Evolutionary conservation across 2,113 vertebrate species (phyloP), one percentile per base, ranked within the genome.

Genomic region (Caranx melampygus): DNA sequence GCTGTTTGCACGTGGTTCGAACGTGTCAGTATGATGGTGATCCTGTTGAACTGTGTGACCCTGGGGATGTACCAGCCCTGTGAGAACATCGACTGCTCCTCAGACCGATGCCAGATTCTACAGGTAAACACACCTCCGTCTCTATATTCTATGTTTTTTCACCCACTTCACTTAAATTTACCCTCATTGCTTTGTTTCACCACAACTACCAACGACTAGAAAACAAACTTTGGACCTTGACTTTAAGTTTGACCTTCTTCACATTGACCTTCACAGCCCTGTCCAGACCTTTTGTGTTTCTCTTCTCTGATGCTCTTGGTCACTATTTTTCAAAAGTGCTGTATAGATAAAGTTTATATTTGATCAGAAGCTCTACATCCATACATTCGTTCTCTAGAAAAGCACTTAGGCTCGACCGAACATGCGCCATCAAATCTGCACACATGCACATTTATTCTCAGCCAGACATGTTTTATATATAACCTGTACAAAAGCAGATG

Each of bases 41-140:
- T 99, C 92, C 92, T 99, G 89, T 86, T 99, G 54, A 99, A 99
- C 94, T 99, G 98, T 1, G 96, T 99, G 78, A 99, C 98, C 2
- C 91, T 99, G 83, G 98, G 98, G 66, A 99, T 99, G 98, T 99
- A 97, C 94, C 98, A 99, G 88, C 98, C 98, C 0, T 99, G 98
- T 18, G 97, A 98, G 75, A 98, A 99, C 94, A 97, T 98, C 90
- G 97, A 99, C 93, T 99, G 98, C 92, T 95, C 97, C 62, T 96
- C 96, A 0, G 96, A 99, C 62, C 96, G 97, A 68, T 99, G 98
- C 94, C 96, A 98, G 87, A 97, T 99, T 82, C 94, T 99, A 44
- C 97, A 98, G 97, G 98, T 99, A 94, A 92, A 49, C n/a, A 20
- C 70, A n/a, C 44, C 8, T 26, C 26, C 26, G 37, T 40, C 37